These are phyloP conservation scores for Pantala flavescens DNA, from an alignment of 1,140 invertebrate species.

Conservation along the genomic window DNA sequence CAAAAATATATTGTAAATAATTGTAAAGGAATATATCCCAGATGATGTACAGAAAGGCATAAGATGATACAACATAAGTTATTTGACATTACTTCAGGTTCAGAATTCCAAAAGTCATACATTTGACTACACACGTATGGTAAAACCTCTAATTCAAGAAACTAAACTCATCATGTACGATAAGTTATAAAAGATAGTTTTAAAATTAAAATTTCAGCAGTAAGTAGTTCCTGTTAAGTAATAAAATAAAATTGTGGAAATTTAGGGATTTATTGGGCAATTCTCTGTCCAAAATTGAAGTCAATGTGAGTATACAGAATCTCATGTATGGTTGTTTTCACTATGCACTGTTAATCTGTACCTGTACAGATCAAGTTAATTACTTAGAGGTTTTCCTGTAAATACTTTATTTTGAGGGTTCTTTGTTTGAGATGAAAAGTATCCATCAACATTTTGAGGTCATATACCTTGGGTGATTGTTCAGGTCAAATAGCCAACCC, in stretches of 20 bases:
- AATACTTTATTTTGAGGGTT: too few species aligned
- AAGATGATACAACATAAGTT: background rate
- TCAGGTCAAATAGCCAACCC: too few species aligned
- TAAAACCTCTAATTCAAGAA: background rate
- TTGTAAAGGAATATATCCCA: background rate
- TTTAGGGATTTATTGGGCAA: background rate
- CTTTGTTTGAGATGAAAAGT: too few species aligned
- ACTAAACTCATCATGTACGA: background rate
- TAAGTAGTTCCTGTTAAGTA: background rate
- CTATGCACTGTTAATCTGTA: too few species aligned
- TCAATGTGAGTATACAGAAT: too few species aligned
- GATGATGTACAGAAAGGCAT: background rate
- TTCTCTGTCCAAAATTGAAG: background rate
- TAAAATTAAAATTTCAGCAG: background rate
- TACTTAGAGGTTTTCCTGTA: too few species aligned
- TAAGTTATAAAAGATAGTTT: background rate
- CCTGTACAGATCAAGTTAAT: too few species aligned
- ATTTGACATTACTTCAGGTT: background rate
- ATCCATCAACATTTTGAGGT: too few species aligned
- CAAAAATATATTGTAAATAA: background rate
- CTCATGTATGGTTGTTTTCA: too few species aligned
- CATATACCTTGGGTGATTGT: too few species aligned
- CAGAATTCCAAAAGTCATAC: background rate
- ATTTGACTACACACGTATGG: background rate
- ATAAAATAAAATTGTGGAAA: background rate